Conservation (phyloP, 2,888 invertebrate species). For the Amiota minor region DNA sequence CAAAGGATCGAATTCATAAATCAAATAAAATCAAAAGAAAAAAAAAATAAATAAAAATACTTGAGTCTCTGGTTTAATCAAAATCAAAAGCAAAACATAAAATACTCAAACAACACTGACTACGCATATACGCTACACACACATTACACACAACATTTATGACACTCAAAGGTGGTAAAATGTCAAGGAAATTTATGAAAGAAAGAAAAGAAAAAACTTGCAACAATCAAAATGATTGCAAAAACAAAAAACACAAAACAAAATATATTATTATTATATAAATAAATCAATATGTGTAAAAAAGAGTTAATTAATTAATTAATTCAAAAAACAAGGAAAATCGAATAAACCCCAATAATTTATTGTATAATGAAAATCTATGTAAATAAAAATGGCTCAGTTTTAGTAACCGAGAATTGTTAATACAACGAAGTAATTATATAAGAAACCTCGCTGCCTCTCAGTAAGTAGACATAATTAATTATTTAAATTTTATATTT, state of each 20-base stretch:
- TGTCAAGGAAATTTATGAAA: conserved; percentile 50
- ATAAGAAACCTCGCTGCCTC: conserved; percentile 70
- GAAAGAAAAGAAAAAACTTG: background rate
- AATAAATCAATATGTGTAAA: background rate
- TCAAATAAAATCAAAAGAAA: conserved; percentile 3
- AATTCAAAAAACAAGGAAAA: too few relatives aligned
- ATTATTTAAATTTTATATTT: background rate
- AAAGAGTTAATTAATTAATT: conserved; percentile 1
- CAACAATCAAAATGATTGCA: too few relatives aligned
- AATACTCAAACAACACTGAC: conserved; percentile 62
- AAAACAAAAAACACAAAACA: conserved; percentile 8
- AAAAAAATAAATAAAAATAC: conserved; percentile 49
- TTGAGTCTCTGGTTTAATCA: conserved; percentile 56
- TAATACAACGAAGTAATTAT: conserved; percentile 32
- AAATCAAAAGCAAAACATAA: conserved; percentile 40
- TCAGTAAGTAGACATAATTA: conserved; percentile 63
- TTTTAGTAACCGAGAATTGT: background rate
- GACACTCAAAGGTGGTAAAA: conserved; percentile 38
- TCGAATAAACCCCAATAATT: conserved; percentile 30
- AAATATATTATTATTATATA: background rate
- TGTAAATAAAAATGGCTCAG: conserved; percentile 32
- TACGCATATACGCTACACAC: conserved; percentile 18
- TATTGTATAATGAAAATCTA: conserved; percentile 35
- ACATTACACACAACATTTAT: conserved; percentile 28
- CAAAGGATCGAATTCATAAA: background rate